These are phyloP conservation scores for Carassius gibelio DNA, from an alignment of 2,113 vertebrate species.

Conservation along the genomic window DNA sequence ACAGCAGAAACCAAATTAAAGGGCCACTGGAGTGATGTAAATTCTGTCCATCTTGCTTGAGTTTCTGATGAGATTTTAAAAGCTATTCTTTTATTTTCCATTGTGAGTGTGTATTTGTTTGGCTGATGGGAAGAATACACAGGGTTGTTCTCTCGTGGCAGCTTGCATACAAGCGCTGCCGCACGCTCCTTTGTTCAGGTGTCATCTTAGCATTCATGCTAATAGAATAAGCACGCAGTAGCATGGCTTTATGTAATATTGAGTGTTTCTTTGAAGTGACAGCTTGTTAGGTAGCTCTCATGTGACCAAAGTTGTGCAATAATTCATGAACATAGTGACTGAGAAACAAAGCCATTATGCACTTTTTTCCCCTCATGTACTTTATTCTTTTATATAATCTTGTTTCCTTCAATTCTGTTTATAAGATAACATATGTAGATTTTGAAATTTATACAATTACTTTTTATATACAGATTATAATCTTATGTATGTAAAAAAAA, in stretches of 20 bases:
- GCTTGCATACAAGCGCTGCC: conserved; percentile 27
- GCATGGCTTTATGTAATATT: conserved; percentile 86
- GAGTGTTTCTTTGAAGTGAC: conserved; percentile 84
- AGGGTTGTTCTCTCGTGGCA: conserved; percentile 37
- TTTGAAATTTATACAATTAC: background rate
- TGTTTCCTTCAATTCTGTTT: background rate
- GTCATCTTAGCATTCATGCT: conserved; percentile 79
- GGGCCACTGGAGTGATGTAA: conserved; percentile 36
- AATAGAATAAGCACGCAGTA: conserved; percentile 69
- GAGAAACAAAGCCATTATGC: conserved; percentile 86
- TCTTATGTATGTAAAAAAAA: background rate
- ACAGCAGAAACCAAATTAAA: conserved; percentile 32
- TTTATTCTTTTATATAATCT: conserved; percentile 40
- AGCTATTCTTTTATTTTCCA: conserved; percentile 11
- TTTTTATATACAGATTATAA: background rate
- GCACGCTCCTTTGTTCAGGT: conserved; percentile 62
- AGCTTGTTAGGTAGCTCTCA: conserved; percentile 86
- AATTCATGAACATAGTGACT: conserved; percentile 87
- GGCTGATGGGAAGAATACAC: conserved; percentile 26
- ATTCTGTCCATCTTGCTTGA: conserved; percentile 31
- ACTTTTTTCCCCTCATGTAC: conserved; percentile 74
- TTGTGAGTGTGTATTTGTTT: conserved; percentile 9
- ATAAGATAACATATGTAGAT: background rate
- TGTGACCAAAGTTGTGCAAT: conserved; percentile 83
- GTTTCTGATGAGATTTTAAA: conserved; percentile 27